Conservation (phyloP, 2,888 invertebrate species). For the Tribolium freemani region DNA sequence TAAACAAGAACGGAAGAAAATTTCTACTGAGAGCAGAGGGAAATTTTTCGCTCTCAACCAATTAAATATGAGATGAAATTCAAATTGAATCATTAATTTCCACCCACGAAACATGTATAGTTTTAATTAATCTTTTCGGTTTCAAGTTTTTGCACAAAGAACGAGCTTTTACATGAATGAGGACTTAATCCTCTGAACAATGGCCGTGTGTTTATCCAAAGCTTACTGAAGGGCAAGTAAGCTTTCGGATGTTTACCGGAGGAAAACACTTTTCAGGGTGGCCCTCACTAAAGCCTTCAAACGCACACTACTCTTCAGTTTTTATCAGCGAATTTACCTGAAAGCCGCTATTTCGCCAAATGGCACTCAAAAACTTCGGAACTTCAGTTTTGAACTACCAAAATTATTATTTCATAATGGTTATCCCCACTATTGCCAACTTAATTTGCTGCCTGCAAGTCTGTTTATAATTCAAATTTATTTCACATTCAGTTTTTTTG, state of each 20-base stretch:
- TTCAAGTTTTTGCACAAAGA: background rate
- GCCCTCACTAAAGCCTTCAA: background rate
- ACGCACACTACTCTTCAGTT: background rate
- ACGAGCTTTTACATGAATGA: conserved; percentile 12
- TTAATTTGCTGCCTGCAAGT: no score
- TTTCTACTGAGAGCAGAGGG: conserved; percentile 7
- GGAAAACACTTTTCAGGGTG: conserved; percentile 3
- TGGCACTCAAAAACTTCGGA: no score
- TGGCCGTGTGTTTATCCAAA: conserved; percentile 29
- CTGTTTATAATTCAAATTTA: no score
- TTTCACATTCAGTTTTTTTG: no score
- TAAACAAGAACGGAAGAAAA: conserved; percentile 13
- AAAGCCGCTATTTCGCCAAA: background rate
- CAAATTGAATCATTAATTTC: conserved; percentile 7
- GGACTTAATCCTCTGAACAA: conserved; percentile 24
- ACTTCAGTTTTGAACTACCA: no score
- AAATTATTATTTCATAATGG: no score
- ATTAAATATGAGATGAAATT: conserved; percentile 8
- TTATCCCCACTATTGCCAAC: no score
- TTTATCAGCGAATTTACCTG: background rate
- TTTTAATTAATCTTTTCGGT: background rate
- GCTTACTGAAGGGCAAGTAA: conserved; percentile 24
- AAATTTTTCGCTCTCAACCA: conserved; percentile 6
- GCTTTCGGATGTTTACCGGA: conserved; percentile 26
- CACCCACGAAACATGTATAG: background rate